Base-by-base conservation (phyloP, 2,113 vertebrate species). In the Trichomycterus rosablanca region DNA sequence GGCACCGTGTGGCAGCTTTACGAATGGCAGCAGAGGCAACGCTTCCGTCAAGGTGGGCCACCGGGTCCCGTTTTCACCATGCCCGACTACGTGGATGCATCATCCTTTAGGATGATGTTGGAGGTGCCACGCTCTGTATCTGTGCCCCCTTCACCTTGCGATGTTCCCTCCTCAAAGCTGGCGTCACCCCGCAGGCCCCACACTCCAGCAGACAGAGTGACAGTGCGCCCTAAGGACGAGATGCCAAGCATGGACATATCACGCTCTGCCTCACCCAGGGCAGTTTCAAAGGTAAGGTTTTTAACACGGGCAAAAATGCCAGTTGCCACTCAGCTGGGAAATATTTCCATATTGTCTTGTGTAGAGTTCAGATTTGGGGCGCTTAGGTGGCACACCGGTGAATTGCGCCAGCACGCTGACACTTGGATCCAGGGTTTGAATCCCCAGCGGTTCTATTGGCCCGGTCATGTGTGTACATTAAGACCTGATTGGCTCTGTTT, bases 1-100 rank as follows among this genome's bases (percentile, higher is more conserved):
- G 96, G 95, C 48, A 97, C 90, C 35, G 96, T 98, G 63, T 99
- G 96, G 96, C 96, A 96, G 84, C 88, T 98, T 0, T 99, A 97
- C 0, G 95, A 99, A 77, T 98, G 96, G 95, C 95, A 98, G 79
- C 96, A 99, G 81, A 84, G 96, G 45, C 95, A 95, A 80, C 94
- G 96, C 61, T 99, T 97, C 80, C 93, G 94, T 14, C 95, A 97
- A 0, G 95, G 96, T 68, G 97, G 94, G 77, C 93, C 95, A 65
- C 95, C 94, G 0, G 94, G 90, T 0, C 91, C 93, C 0, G 69
- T 91, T 54, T 91, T 91, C 54, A 63, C 84, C 5, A 88, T 88
- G 8, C 87, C 92, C 0, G 92, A 93, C 70, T 87, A 90, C 65
- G 68, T 88, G 0, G 94, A 97, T 75, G 81, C 89, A 2, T 80